A percentile compares a stretch with the other conserved stretches of the same genome.
Conservation (phyloP, 2,888 invertebrate genomes). For the Sarcophaga subvicina region DNA sequence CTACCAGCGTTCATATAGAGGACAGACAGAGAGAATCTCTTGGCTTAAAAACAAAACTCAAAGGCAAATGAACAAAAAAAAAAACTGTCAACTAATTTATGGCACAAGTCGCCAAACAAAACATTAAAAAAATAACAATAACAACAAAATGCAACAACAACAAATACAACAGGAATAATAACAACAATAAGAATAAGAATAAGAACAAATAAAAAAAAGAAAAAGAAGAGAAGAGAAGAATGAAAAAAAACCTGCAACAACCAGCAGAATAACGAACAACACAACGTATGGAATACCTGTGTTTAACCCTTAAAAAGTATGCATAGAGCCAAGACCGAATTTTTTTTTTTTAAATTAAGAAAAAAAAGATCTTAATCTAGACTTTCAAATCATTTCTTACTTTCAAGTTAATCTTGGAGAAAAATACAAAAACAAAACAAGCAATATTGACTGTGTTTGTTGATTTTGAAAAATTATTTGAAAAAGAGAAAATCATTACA, state of each 20-base stretch:
- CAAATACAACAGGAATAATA: not conserved
- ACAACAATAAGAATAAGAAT: slow-evolving; percentile 1
- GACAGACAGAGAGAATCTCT: not conserved
- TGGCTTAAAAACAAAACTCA: slow-evolving; percentile 35
- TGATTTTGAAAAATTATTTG: not conserved
- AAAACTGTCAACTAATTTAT: slow-evolving; percentile 79
- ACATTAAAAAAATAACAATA: slow-evolving; percentile 74
- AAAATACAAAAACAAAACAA: not conserved
- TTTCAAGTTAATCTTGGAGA: not conserved
- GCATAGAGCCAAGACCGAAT: not conserved
- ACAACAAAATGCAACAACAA: slow-evolving; percentile 62
- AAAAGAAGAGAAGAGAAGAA: no score
- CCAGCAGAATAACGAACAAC: no score
- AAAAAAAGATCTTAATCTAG: slow-evolving; percentile 52
- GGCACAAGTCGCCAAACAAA: slow-evolving; percentile 80
- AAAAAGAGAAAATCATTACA: no score
- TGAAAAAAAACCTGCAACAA: no score
- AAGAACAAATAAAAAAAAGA: no score
- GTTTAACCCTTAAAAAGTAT: slow-evolving; percentile 67
- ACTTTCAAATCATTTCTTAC: slow-evolving; percentile 24
- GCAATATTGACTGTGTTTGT: not conserved
- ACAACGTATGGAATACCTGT: slow-evolving; percentile 56
- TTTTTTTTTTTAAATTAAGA: slow-evolving; percentile 40
- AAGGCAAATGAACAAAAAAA: slow-evolving; percentile 23
- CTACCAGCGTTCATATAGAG: no score